A percentile compares a stretch with the other conserved stretches of the same genome.
Conservation (phyloP, 2,888 invertebrate species). For the Ochropleura leucogaster region DNA sequence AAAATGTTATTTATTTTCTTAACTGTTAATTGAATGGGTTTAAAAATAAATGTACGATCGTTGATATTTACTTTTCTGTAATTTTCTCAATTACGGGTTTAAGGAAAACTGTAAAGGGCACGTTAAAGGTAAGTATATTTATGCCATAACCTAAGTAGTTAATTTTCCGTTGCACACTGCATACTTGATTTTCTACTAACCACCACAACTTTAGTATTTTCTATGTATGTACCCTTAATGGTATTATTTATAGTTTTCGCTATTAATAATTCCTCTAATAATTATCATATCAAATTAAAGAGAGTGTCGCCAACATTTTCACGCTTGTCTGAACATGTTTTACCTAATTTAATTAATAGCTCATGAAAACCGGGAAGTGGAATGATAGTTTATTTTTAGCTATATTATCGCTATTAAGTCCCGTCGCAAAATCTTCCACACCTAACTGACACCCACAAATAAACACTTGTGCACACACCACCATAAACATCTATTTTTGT, state of each 20-base stretch:
- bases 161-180: neutral
- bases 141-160: neutral
- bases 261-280: neutral
- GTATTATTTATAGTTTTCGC: neutral
- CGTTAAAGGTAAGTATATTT: neutral
- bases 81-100: conserved; percentile 34
- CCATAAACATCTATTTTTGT: neutral
- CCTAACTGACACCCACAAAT: neutral
- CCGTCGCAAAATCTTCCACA: neutral
- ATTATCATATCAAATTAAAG: neutral
- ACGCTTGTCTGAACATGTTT: neutral
- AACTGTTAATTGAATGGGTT: conserved; percentile 45
- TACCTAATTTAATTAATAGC: conserved; percentile 4
- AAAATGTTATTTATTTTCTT: conserved; percentile 50
- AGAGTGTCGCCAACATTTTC: conserved; percentile 1
- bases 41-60: conserved; percentile 28
- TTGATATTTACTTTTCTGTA: conserved; percentile 24
- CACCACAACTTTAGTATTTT: neutral
- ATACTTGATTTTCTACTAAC: neutral
- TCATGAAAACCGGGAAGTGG: conserved; percentile 6
- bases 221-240: neutral
- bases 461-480: neutral
- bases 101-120: conserved; percentile 22
- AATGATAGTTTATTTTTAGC: conserved; percentile 2
- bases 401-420: neutral